These are phyloP conservation scores for Progne subis DNA, from an alignment of 2,113 vertebrate genomes.

Conservation along the genomic window DNA sequence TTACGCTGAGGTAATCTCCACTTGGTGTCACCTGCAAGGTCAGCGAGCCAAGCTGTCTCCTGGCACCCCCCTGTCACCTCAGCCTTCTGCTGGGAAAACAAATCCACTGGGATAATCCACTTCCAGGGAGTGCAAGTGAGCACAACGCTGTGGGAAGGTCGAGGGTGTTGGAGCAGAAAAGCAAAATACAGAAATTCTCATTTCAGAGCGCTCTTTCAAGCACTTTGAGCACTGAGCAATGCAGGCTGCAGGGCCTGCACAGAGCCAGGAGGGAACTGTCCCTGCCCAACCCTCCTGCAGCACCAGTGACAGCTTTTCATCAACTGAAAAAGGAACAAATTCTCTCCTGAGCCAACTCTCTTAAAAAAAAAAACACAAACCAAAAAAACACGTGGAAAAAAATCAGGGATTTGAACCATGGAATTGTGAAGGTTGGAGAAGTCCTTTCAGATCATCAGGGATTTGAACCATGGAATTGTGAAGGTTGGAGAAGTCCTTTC, in stretches of 20 bases:
- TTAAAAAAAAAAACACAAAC: background rate
- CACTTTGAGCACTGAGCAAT: accelerated
- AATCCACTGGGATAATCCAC: background rate
- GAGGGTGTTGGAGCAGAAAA: background rate
- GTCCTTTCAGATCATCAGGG: too few species aligned
- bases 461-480: too few species aligned
- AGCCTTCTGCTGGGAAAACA: background rate
- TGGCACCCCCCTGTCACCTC: background rate
- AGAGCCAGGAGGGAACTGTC: background rate
- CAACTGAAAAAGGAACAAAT: background rate
- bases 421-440: too few species aligned
- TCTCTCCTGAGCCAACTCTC: background rate
- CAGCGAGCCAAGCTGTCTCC: background rate
- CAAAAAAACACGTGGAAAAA: too few species aligned
- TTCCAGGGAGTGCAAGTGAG: background rate
- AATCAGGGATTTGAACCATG: too few species aligned
- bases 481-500: too few species aligned
- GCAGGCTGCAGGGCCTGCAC: background rate
- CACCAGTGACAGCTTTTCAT: background rate
- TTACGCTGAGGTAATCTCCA: background rate
- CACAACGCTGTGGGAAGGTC: accelerated
- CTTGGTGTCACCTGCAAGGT: background rate
- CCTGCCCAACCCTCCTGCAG: background rate
- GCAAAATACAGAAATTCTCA: accelerated
- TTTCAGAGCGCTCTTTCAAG: background rate